Evolutionary conservation across 2,797 vertebrate genomes (phyloP).

Genomic region (Pygocentrus nattereri): DNA sequence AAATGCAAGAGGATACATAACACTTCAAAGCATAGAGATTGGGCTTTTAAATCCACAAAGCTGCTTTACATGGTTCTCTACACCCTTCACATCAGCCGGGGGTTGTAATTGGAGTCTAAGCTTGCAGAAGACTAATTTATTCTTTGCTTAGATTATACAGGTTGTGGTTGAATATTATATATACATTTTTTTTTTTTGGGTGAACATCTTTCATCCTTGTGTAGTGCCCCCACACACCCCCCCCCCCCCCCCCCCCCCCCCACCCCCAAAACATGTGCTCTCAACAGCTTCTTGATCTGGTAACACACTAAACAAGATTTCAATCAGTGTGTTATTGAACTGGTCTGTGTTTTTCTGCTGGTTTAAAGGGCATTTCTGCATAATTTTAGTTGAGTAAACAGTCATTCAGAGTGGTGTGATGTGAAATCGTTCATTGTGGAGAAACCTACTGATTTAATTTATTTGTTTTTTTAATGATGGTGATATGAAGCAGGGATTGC

Average conservation of each 20-base stretch:
- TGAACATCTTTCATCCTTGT: background rate
- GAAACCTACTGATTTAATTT: no score
- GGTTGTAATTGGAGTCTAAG: conserved; percentile 3
- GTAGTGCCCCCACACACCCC: background rate
- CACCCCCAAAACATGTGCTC: no score
- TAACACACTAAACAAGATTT: background rate
- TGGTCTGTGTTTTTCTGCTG: background rate
- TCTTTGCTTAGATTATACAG: background rate
- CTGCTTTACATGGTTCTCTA: background rate
- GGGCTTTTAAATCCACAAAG: conserved; percentile 24
- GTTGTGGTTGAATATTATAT: background rate
- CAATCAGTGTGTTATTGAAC: no score
- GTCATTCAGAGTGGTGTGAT: no score
- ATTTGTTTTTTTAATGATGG: no score
- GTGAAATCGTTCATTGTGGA: no score
- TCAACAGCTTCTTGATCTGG: background rate
- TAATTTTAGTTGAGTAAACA: no score
- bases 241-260: no score
- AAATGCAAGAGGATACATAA: conserved; percentile 9
- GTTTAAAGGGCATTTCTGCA: no score
- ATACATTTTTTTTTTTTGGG: background rate
- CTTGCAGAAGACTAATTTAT: background rate
- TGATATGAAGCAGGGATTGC: no score
- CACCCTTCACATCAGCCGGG: conserved; percentile 1
- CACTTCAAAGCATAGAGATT: conserved; percentile 33